Percentiles rank a stretch among this genome's conserved stretches.
Conservation (phyloP, 1,140 invertebrate genomes). For the Drosophila lini region DNA sequence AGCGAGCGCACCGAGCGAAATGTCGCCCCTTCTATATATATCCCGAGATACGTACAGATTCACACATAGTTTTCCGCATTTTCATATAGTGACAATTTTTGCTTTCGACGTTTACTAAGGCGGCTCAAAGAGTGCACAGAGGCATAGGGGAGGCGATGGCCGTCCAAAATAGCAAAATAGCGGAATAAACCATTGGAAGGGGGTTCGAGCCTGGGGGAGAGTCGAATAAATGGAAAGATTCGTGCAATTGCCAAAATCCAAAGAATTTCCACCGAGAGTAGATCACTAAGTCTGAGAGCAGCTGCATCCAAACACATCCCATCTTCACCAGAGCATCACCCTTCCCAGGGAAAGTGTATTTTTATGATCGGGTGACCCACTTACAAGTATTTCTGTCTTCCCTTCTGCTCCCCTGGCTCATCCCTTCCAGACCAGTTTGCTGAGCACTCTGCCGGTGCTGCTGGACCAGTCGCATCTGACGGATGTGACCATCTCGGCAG, state of each 20-base stretch:
- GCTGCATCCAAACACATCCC: constrained; percentile 51
- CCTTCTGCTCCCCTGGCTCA: constrained; percentile 2
- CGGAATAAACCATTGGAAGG: constrained; percentile 3
- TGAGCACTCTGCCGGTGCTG: constrained; percentile 92
- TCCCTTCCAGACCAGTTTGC: constrained; percentile 88
- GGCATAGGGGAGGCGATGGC: constrained; percentile 11
- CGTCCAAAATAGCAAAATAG: constrained; percentile 68
- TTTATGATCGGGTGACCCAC: constrained; percentile 57
- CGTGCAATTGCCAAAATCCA: constrained; percentile 77
- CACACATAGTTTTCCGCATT: constrained; percentile 78
- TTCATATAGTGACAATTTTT: constrained; percentile 77
- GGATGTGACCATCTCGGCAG: constrained; percentile 95
- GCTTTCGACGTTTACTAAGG: constrained; percentile 59
- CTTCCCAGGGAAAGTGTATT: constrained; percentile 47
- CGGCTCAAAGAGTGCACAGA: constrained; percentile 29
- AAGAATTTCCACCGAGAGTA: constrained; percentile 69
- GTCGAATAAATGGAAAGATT: constrained; percentile 69
- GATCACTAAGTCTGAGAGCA: constrained; percentile 58
- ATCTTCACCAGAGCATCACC: constrained; percentile 11
- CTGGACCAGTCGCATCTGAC: constrained; percentile 93
- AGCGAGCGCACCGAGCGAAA: constrained; percentile 49
- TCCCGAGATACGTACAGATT: constrained; percentile 52
- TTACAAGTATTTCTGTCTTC: constrained; percentile 18
- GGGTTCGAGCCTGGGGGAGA: constrained; percentile 18
- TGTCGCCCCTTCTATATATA: constrained; percentile 75